Base-by-base conservation (phyloP, 2,797 vertebrate species). In the Buphagus erythrorhynchus region DNA sequence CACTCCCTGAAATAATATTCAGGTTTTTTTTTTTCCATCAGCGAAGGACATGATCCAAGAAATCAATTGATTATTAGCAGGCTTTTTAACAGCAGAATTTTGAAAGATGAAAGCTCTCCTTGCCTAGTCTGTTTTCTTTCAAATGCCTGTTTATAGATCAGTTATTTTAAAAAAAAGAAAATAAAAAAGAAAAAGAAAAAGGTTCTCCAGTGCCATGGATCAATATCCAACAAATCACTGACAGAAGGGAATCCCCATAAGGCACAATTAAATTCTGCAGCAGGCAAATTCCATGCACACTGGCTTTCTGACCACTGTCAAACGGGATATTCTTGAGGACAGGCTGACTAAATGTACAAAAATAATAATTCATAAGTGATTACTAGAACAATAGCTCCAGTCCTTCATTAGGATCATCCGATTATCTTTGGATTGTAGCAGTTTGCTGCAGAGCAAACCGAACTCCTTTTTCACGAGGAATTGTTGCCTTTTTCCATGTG, bases 211-310 rank as follows among this genome's bases (percentile, higher is more conserved):
- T 55, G 81, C n/a, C 9, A 22, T 36, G 66, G 51, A 90, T 95
- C 91, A 67, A 93, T 95, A 92, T 42, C 68, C 62, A 90, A 40
- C 54, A 66, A 75, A 69, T 48, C 72, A 63, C 11, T 90, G 83
- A 19, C 87, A 94, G 89, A 95, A 90, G 76, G 55, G 73, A 94
- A 96, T 94, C 93, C 93, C 94, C 87, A 71, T 14, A 90, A 95
- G 91, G 72, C 79, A 33, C 82, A 96, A 94, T 96, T 95, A 95
- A 91, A 86, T 78, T 45, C 76, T 68, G 42, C 72, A 91, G 58
- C 24, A n/a, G 76, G 58, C 29, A 61, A 31, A 72, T 49, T 52
- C 62, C 17, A 1, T 16, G 13, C 17, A 26, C 55, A 43, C 26
- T 2, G 1, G 21, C 51, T 80, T 86, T 43, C 89, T 78, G 33